Base-by-base conservation (phyloP, 2,797 vertebrate genomes). In the Chloroceryle amazona region DNA sequence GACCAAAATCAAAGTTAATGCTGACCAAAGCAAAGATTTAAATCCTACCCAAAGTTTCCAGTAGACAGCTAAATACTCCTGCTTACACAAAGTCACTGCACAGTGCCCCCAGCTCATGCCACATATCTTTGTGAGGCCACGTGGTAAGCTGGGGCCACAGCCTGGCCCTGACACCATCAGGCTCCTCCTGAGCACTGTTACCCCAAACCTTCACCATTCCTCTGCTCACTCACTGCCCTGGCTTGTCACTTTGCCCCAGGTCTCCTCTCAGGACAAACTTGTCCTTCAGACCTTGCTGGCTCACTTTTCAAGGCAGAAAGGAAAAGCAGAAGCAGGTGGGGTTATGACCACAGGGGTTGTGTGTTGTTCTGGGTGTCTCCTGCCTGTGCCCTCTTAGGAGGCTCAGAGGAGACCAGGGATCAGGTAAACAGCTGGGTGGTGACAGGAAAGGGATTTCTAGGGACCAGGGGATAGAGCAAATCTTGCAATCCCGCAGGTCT, bases 331-430 rank as follows among this genome's bases (percentile, higher is more conserved):
- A 73, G 19, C 29, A 5, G 3, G 5, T 28, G 39, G n/a, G 47
- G 13, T 78, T 21, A 10, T 2, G n/a, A 31, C 26, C 44, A 31
- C 0, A 5, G 19, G 6, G 9, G 4, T 4, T 22, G 5, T 26
- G 28, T 67, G 58, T 44, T 46, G 2, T 71, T 46, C 21, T 25
- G 28, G 7, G 16, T 42, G 19, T 55, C 58, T 51, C 58, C 72
- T 49, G 17, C 71, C 39, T 46, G 58, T 68, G 44, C 60, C 39
- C 55, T 46, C 5, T 7, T 47, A 65, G 70, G 19, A 28, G 60
- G 28, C 46, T 65, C 47, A 58, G 31, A 42, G 61, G 37, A 9
- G 14, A 44, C 11, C 31, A 47, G 26, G n/a, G 42, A 65, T 18
- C 7, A 78, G 52, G 52, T 11, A 7, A 3, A 4, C 7, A 80